Conservation (phyloP, 2,113 vertebrate species). For the Toxostoma redivivum region DNA sequence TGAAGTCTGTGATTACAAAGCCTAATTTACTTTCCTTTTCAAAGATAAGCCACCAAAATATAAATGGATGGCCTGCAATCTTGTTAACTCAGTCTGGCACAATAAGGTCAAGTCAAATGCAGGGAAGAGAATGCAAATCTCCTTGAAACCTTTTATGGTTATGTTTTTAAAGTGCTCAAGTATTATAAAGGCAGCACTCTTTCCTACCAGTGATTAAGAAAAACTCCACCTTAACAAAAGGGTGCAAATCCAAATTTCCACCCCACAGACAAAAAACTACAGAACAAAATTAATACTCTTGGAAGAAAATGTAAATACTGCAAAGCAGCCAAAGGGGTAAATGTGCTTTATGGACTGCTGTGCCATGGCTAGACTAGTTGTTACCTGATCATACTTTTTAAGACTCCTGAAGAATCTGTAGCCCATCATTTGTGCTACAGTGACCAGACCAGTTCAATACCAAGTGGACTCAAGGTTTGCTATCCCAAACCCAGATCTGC, state of each 20-base stretch:
- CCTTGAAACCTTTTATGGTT: constrained; percentile 47
- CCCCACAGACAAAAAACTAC: background rate
- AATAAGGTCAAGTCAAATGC: constrained; percentile 49
- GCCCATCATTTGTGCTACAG: background rate
- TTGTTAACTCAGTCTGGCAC: constrained; percentile 50
- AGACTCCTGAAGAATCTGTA: background rate
- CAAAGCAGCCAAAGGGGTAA: background rate
- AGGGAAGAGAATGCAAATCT: constrained; percentile 22
- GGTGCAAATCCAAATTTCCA: background rate
- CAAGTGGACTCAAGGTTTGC: background rate
- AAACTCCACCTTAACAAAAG: background rate
- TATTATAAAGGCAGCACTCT: background rate
- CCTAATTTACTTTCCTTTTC: constrained; percentile 16
- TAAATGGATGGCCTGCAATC: constrained; percentile 16
- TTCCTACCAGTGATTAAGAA: background rate
- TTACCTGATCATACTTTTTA: background rate
- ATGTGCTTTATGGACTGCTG: background rate
- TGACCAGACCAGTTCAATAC: background rate
- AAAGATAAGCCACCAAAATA: constrained; percentile 41
- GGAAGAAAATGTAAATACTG: background rate
- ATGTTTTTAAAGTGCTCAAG: background rate
- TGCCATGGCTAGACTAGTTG: background rate
- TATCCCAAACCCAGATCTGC: background rate
- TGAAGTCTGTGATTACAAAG: background rate
- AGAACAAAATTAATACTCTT: background rate